Base-by-base conservation (phyloP, 2,888 invertebrate species). In the Pheosia gnoma region DNA sequence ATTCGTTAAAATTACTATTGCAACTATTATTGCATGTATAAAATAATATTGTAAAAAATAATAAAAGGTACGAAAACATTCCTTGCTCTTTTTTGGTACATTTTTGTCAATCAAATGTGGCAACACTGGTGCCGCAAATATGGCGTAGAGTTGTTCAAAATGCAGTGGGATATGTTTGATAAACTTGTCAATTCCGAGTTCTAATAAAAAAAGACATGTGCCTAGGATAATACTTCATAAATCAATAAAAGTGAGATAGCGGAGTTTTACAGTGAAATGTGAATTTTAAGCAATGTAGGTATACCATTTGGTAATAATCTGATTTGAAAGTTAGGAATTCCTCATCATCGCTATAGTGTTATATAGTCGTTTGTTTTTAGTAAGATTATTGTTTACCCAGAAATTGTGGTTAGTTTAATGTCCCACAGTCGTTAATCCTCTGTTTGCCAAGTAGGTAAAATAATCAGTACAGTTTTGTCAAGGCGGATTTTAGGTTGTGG, bases 261-360 rank as follows among this genome's bases (percentile, higher is more conserved):
- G 68, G 75, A 81, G 65, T 80, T 80, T 80, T 77, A 70, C 79
- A 87, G 89, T 91, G 90, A 88, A 87, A 89, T 89, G 90, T 90
- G 90, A 89, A 86, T 87, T 87, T 83, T 82, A 79, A 86, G 89
- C 84, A 84, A 93, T 91, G 92, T 93, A 92, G 87, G 93, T 92
- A 78, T 74, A 75, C 58, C 59, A 67, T 65, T 72, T 59, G 60
- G 61, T 67, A 72, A 65, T 76, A 79, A 68, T 80, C 71, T 75
- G 73, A 74, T 83, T 81, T 76, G 63, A 78, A 84, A 80, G 78
- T 80, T 81, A 79, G 63, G 69, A 80, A 78, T 79, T 78, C 82
- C 74, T 73, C 70, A 63, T 75, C 76, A 75, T 75, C 77, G 76
- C 67, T 77, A 76, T 76, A 72, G 72, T 66, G 68, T 81, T 76